Base-by-base conservation (phyloP, 2,113 vertebrate genomes). In the Chloropsis cyanopogon region DNA sequence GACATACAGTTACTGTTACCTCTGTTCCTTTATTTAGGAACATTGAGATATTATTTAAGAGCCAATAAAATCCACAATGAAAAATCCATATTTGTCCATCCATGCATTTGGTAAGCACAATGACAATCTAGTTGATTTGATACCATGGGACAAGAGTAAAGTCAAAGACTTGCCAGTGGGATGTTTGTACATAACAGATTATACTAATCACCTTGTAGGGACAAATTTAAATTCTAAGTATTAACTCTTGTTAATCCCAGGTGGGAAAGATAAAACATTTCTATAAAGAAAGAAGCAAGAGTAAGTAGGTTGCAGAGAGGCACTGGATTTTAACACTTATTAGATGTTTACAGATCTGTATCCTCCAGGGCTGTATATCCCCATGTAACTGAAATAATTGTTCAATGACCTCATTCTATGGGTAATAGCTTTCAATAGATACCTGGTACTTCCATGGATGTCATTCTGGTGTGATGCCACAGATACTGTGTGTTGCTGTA, bases 171-270 rank as follows among this genome's bases (percentile, higher is more conserved):
- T 97, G 89, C 86, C 92, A 96, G 69, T 33, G 41, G 78, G 73
- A 79, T 88, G 88, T 94, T 96, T 73, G 60, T 93, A 93, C 60
- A 92, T 68, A 95, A 90, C 60, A 93, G 92, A 90, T 96, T 95
- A 91, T 53, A 93, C 86, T 93, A 96, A 97, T 97, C 95, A 96
- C 87, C 90, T 92, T 49, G 33, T 88, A 86, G 49, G 52, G 47
- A 69, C 79, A 97, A 96, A 94, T 90, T 91, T 73, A 91, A 91
- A 94, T 69, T 95, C 85, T 71, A 77, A 73, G 44, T 93, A 84
- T 96, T 96, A 96, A 95, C 75, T 95, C 86, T 76, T 94, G 86
- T 82, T 94, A 94, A 88, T 90, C 82, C 82, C 80, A 93, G 28
- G 72, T 86, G 81, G 68, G 60, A 93, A 95, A 90, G 82, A 94